A percentile compares a stretch with the other conserved stretches of the same genome.
phyloP scores from a whole-genome alignment of 1,140 invertebrate genomes.

The Temnothorax nylanderi region DNA sequence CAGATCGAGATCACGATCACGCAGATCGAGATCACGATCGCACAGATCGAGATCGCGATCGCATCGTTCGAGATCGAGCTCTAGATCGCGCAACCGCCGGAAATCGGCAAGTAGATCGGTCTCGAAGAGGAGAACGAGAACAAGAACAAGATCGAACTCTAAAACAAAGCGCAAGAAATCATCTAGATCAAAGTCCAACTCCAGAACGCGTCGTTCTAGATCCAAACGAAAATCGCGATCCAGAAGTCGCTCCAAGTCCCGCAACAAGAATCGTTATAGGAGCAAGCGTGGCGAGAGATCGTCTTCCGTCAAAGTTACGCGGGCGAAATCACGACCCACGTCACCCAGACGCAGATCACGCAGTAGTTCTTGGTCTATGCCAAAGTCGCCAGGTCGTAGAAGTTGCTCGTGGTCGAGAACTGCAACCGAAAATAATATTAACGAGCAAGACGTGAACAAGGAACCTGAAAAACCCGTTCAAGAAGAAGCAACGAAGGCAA shows the following conservation, averaged over 20 bases:
- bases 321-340: constrained; percentile 74
- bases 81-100: constrained; percentile 77
- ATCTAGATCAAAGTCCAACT: constrained; percentile 62
- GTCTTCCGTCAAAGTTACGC: constrained; percentile 73
- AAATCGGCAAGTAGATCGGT: constrained; percentile 65
- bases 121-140: constrained; percentile 72
- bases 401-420: constrained; percentile 82
- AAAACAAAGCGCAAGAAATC: constrained; percentile 42
- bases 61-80: constrained; percentile 57
- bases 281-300: constrained; percentile 62
- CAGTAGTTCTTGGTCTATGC: constrained; percentile 83
- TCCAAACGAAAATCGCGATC: constrained; percentile 68
- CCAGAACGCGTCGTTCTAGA: constrained; percentile 61
- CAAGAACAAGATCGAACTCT: constrained; percentile 74
- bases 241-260: constrained; percentile 63
- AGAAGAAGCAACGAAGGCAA: background rate
- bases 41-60: constrained; percentile 51
- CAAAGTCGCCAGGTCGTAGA: constrained; percentile 78
- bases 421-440: constrained; percentile 57
- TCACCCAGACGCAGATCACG: constrained; percentile 76
- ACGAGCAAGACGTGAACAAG: constrained; percentile 41
- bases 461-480: background rate
- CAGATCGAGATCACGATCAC: constrained; percentile 72
- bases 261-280: constrained; percentile 59
- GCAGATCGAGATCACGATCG: constrained; percentile 51